These are phyloP conservation scores for Ptychochromis oligacanthus DNA, from an alignment of 2,113 vertebrate genomes.

Conservation along the genomic window DNA sequence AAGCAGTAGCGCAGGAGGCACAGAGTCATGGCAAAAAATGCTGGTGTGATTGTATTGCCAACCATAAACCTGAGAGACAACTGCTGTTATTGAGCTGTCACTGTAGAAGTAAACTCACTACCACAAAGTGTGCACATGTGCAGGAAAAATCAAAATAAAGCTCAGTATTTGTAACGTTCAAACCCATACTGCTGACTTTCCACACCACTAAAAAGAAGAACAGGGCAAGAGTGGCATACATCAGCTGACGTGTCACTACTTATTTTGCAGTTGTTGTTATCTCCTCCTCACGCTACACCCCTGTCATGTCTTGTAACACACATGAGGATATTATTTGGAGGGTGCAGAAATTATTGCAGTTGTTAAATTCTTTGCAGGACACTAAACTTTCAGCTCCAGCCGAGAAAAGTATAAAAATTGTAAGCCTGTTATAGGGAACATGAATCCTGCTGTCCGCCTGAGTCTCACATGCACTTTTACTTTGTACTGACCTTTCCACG, in stretches of 20 bases:
- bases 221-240: slow-evolving; percentile 17
- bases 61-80: slow-evolving; percentile 55
- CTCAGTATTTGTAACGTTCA: slow-evolving; percentile 7
- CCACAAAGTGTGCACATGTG: slow-evolving; percentile 21
- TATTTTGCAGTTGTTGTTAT: slow-evolving; percentile 2
- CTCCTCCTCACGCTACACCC: not conserved
- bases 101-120: slow-evolving; percentile 30
- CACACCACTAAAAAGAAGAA: slow-evolving; percentile 21
- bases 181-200: slow-evolving; percentile 17
- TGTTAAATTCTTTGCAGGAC: slow-evolving; percentile 39
- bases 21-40: not conserved
- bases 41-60: slow-evolving; percentile 46
- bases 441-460: slow-evolving; percentile 26
- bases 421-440: slow-evolving; percentile 19
- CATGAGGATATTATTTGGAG: slow-evolving; percentile 18
- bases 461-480: slow-evolving; percentile 37
- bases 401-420: slow-evolving; percentile 21
- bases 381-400: slow-evolving; percentile 28
- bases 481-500: slow-evolving; percentile 51
- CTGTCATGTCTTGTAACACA: slow-evolving; percentile 23
- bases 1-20: slow-evolving; percentile 17
- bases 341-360: slow-evolving; percentile 36
- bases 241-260: slow-evolving; percentile 13
- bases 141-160: slow-evolving; percentile 34
- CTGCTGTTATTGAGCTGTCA: slow-evolving; percentile 65